Base-by-base conservation (phyloP, 2,797 vertebrate species). In the Eulemur mongoz region DNA sequence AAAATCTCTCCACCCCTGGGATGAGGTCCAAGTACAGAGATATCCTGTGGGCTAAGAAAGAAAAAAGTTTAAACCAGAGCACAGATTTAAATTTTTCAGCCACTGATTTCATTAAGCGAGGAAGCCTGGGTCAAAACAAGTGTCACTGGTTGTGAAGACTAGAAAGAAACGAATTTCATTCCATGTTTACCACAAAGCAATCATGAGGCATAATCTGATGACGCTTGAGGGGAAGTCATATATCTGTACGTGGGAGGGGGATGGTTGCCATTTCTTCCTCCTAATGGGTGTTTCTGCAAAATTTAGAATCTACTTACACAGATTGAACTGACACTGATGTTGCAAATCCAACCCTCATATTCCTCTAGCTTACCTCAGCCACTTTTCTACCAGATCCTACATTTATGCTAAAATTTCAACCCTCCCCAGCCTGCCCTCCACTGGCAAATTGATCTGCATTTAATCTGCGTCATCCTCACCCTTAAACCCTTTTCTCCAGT, bases 41-140 rank as follows among this genome's bases (percentile, higher is more conserved):
- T 40, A 89, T 1, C n/a, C 30, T 87, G 48, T 67, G 80, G 25
- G 61, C 52, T 11, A 40, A 93, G 91, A 84, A 76, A 52, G 30
- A 10, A 75, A 69, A 85, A 86, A 83, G n/a, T 84, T 95, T 50
- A 73, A 93, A 79, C 25, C 50, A 67, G 89, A 81, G 83, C 83
- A 61, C 27, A 30, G 48, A 92, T 67, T 79, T 80, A 54, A 76
- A 80, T 80, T 95, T 92, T 83, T 65, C 48, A 76, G 63, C 27
- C 59, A 87, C 59, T 80, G 75, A 54, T 87, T 89, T 80, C 70
- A 2, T 67, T 89, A 52, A 83, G 23, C 57, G 2, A 14, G 43
- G 54, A 32, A n/a, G 22, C 23, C 30, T 63, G 15, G 50, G 52
- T 32, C 1, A 2, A 91, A 52, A 45, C 11, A 4, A 7, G 22